Percentiles rank a stretch among this genome's conserved stretches.
Conservation (phyloP, 2,888 invertebrate genomes). For the Perithous albicinctus region DNA sequence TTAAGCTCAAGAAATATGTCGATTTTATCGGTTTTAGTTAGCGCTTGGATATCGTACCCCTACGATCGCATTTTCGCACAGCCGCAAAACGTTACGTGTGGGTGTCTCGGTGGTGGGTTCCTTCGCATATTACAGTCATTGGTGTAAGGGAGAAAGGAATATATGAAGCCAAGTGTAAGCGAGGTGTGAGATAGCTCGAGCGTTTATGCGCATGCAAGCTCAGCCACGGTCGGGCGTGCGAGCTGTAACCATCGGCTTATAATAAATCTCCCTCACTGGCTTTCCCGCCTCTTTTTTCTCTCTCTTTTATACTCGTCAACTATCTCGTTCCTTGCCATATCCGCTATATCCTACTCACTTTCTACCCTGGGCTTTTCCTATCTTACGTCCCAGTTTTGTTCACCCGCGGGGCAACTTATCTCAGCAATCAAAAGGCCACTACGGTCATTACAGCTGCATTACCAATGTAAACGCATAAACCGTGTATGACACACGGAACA, state of each 20-base stretch:
- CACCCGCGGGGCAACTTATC: slow-evolving; percentile 32
- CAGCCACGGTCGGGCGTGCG: slow-evolving; percentile 10
- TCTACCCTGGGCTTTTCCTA: background rate
- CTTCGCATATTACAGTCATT: slow-evolving; percentile 13
- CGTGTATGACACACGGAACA: slow-evolving; percentile 69
- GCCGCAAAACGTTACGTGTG: background rate
- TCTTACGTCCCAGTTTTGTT: background rate
- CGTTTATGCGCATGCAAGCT: slow-evolving; percentile 41
- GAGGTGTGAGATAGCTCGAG: slow-evolving; percentile 13
- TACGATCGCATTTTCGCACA: slow-evolving; percentile 43
- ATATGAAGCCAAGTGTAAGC: slow-evolving; percentile 5
- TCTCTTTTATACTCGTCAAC: slow-evolving; percentile 44
- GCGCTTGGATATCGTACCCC: slow-evolving; percentile 46
- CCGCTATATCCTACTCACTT: slow-evolving; percentile 13
- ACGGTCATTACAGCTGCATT: slow-evolving; percentile 69
- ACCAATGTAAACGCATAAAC: slow-evolving; percentile 71
- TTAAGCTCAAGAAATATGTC: slow-evolving; percentile 61
- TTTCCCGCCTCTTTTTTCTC: slow-evolving; percentile 42
- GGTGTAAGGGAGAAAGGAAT: slow-evolving; percentile 1
- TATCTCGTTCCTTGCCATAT: background rate
- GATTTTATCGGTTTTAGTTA: slow-evolving; percentile 67
- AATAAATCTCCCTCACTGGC: slow-evolving; percentile 54
- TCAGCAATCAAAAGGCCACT: slow-evolving; percentile 66
- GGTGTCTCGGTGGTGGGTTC: slow-evolving; percentile 4
- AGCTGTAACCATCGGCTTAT: slow-evolving; percentile 32